These are phyloP conservation scores for Neolamprologus modestus DNA, from an alignment of 2,113 vertebrate genomes.

Conservation along the genomic window DNA sequence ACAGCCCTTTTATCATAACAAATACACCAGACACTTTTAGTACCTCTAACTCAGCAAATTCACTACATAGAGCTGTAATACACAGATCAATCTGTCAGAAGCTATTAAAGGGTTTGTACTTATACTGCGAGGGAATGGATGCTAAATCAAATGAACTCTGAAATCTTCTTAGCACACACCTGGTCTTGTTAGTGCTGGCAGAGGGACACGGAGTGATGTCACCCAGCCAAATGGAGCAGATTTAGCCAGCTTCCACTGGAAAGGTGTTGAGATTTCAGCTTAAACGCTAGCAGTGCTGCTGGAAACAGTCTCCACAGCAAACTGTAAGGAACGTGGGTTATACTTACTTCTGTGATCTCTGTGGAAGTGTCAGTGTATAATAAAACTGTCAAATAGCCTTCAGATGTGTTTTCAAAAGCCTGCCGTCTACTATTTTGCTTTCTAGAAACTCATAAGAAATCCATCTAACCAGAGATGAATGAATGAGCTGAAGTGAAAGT, in stretches of 20 bases:
- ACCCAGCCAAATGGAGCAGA: slow-evolving; percentile 28
- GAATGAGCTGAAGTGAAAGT: not conserved
- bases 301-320: slow-evolving; percentile 17
- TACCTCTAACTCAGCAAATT: not conserved
- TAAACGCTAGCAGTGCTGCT: slow-evolving; percentile 15
- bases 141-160: slow-evolving; percentile 38
- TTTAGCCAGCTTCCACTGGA: slow-evolving; percentile 21
- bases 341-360: slow-evolving; percentile 21
- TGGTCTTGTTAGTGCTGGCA: slow-evolving; percentile 57
- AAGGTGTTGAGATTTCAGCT: slow-evolving; percentile 27
- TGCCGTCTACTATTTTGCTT: not conserved
- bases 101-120: slow-evolving; percentile 29
- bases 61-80: slow-evolving; percentile 2
- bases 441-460: not conserved
- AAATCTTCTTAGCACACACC: slow-evolving; percentile 46
- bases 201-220: slow-evolving; percentile 38
- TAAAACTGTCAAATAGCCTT: slow-evolving; percentile 40
- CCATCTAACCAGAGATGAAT: not conserved
- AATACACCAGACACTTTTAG: slow-evolving; percentile 21
- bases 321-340: not conserved
- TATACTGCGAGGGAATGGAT: slow-evolving; percentile 13
- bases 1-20: slow-evolving; percentile 12
- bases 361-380: slow-evolving; percentile 20
- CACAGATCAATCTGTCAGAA: slow-evolving; percentile 39
- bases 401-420: slow-evolving; percentile 7